These are phyloP conservation scores for Pristis pectinata DNA, from an alignment of 2,797 vertebrate species.

Conservation along the genomic window DNA sequence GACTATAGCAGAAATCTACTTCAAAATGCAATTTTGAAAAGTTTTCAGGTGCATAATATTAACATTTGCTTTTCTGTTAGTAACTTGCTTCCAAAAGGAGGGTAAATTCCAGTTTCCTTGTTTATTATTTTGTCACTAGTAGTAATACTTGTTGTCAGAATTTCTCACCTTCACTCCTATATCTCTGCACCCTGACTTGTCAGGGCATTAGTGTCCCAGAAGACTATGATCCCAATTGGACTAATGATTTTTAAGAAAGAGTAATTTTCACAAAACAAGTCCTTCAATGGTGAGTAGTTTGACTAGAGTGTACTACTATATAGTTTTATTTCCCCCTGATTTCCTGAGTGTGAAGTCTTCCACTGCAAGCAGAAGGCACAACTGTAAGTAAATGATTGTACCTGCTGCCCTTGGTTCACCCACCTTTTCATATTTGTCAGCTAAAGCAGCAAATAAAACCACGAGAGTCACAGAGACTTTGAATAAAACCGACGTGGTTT, in stretches of 20 bases:
- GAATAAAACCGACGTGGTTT: slow-evolving; percentile 37
- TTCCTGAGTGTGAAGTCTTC: neutral
- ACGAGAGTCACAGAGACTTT: neutral
- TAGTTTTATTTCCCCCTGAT: neutral
- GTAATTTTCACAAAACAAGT: neutral
- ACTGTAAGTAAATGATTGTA: too few species aligned
- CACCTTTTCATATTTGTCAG: neutral
- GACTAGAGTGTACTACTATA: neutral
- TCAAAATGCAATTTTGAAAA: neutral
- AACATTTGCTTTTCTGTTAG: neutral
- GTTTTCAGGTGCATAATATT: neutral
- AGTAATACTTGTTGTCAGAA: neutral
- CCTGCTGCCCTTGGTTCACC: neutral
- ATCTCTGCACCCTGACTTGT: neutral
- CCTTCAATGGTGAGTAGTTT: neutral
- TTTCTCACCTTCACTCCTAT: neutral
- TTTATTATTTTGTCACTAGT: neutral
- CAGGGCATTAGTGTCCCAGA: neutral
- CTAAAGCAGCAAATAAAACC: neutral
- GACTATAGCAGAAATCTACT: neutral
- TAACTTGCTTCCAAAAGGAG: neutral
- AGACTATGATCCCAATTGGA: neutral
- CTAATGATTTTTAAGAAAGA: too few species aligned
- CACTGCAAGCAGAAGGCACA: neutral
- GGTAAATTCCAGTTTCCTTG: neutral